Evolutionary conservation across 35 echinoderm and acorn worm species (phyloP).

Genomic region (Nesometra sesokonis): DNA sequence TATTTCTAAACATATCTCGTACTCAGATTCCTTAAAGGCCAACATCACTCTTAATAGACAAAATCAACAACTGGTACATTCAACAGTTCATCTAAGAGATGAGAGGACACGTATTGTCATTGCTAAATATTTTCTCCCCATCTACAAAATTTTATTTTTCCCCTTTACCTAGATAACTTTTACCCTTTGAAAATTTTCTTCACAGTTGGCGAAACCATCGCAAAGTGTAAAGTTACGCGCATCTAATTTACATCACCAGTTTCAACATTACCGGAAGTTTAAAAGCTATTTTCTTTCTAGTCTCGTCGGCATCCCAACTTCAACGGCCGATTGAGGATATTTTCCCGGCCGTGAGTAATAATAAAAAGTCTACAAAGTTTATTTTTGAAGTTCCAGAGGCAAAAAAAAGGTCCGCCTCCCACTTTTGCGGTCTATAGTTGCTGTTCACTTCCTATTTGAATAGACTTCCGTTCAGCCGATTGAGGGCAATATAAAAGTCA

Average conservation of each 20-base stretch:
- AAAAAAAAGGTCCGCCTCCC: not conserved
- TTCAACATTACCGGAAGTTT: not conserved
- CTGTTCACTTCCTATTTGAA: not conserved
- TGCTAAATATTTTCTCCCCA: too few relatives aligned
- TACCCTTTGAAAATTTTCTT: not conserved
- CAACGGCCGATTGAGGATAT: not conserved
- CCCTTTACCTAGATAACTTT: not conserved
- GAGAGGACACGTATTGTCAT: not conserved
- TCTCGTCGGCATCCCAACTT: not conserved
- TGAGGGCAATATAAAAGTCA: conserved; percentile 4
- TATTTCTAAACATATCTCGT: not conserved
- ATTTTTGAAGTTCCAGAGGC: not conserved
- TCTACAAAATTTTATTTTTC: too few relatives aligned
- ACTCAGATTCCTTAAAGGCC: not conserved
- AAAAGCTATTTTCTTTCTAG: not conserved
- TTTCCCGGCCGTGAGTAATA: not conserved
- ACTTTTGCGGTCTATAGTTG: not conserved
- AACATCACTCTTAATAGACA: not conserved
- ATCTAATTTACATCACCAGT: not conserved
- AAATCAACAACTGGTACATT: not conserved
- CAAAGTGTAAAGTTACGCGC: not conserved
- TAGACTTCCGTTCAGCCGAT: conserved; percentile 1
- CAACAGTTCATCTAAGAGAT: not conserved
- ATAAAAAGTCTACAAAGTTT: not conserved
- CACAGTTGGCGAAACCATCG: not conserved